Conservation (phyloP, 2,888 invertebrate species). For the Celastrina argiolus region DNA sequence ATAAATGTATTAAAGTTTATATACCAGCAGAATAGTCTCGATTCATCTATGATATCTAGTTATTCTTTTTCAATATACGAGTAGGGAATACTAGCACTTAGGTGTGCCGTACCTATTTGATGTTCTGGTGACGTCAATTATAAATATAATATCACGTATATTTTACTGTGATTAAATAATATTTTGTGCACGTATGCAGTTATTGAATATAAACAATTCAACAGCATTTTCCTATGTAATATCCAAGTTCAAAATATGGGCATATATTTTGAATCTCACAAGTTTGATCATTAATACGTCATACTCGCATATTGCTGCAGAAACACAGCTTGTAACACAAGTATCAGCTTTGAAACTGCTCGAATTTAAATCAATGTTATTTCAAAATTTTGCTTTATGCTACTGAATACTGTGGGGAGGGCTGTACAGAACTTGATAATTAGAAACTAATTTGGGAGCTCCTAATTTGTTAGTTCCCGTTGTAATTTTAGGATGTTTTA, state of each 20-base stretch:
- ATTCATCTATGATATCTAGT: too few species aligned
- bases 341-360: background rate
- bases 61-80: too few species aligned
- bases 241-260: background rate
- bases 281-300: slow-evolving; percentile 6
- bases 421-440: background rate
- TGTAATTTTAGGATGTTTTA: background rate
- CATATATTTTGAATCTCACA: background rate
- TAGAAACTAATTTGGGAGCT: background rate
- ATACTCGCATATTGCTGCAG: background rate
- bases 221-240: background rate
- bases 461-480: background rate
- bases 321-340: background rate
- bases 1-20: too few species aligned
- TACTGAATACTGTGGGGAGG: background rate
- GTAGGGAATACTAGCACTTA: too few species aligned
- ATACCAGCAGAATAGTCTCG: too few species aligned
- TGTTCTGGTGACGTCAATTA: too few species aligned
- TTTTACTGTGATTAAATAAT: too few species aligned
- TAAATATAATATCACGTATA: too few species aligned
- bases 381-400: background rate
- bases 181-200: too few species aligned
- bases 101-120: too few species aligned
- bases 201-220: too few species aligned
- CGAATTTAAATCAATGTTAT: slow-evolving; percentile 6